phyloP scores from a whole-genome alignment of 2,888 invertebrate species.

The Machimus atricapillus region DNA sequence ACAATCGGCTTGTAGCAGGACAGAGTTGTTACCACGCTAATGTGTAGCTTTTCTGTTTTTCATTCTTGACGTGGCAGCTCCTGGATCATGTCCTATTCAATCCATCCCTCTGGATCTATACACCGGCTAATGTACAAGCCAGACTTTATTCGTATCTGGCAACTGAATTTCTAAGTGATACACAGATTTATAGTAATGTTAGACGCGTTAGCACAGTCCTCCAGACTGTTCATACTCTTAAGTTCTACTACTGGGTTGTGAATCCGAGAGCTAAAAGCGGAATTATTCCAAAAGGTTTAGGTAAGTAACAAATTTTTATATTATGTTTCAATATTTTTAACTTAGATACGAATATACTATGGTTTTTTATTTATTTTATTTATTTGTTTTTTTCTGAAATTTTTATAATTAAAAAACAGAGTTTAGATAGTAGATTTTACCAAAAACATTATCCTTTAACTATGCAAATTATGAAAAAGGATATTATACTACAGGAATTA shows the following conservation, averaged over 20 bases:
- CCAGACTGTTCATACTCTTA: slow-evolving; percentile 97
- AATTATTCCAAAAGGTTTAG: slow-evolving; percentile 92
- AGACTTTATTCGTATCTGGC: slow-evolving; percentile 96
- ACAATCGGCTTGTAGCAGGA: slow-evolving; percentile 64
- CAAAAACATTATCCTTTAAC: too few species aligned
- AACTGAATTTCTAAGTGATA: slow-evolving; percentile 97
- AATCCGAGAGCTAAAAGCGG: slow-evolving; percentile 95
- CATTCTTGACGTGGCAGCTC: slow-evolving; percentile 92
- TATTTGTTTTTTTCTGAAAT: too few species aligned
- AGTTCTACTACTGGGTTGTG: slow-evolving; percentile 99
- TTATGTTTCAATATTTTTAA: neutral
- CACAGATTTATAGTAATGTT: slow-evolving; percentile 96
- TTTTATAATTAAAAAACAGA: too few species aligned
- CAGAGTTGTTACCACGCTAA: slow-evolving; percentile 68
- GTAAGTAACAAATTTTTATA: slow-evolving; percentile 66
- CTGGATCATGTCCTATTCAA: slow-evolving; percentile 99
- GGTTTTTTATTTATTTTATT: too few species aligned
- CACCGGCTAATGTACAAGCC: slow-evolving; percentile 94
- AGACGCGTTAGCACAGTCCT: slow-evolving; percentile 95
- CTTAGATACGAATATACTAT: too few species aligned
- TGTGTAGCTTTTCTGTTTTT: slow-evolving; percentile 87
- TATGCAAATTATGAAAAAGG: too few species aligned
- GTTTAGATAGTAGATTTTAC: too few species aligned
- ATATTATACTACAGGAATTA: too few species aligned
- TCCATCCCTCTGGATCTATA: slow-evolving; percentile 98